phyloP scores from a whole-genome alignment of 2,888 invertebrate species.

The Stratiomys singularior region DNA sequence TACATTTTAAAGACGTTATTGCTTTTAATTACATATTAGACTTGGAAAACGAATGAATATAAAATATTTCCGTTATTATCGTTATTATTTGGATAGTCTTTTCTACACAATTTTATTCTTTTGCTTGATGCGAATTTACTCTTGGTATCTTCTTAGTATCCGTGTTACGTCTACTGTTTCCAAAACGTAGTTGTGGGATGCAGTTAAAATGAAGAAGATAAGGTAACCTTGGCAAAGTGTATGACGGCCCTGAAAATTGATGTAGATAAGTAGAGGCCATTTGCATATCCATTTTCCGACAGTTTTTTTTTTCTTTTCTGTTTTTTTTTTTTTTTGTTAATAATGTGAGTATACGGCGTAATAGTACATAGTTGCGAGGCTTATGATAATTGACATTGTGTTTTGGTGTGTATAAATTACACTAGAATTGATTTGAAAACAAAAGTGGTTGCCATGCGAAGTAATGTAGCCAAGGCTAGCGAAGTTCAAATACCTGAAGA shows the following conservation, averaged over 20 bases:
- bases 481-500: conserved; percentile 16
- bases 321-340: background rate
- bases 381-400: background rate
- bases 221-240: background rate
- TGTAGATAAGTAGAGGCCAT: background rate
- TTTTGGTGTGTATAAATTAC: background rate
- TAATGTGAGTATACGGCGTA: background rate
- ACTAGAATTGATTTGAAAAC: conserved; percentile 12
- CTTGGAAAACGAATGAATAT: too few species aligned
- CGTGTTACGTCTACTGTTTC: too few species aligned
- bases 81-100: too few species aligned
- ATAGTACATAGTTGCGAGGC: background rate
- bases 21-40: too few species aligned
- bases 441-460: background rate
- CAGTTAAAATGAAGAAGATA: background rate
- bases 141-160: too few species aligned
- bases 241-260: background rate
- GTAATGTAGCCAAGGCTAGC: background rate
- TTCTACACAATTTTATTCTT: too few species aligned
- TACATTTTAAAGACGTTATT: too few species aligned
- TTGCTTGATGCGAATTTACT: too few species aligned
- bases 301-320: too few species aligned
- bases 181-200: too few species aligned
- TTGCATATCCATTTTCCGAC: background rate
- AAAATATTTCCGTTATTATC: too few species aligned